phyloP scores from a whole-genome alignment of 2,113 vertebrate genomes.

The Megaptera novaeangliae region DNA sequence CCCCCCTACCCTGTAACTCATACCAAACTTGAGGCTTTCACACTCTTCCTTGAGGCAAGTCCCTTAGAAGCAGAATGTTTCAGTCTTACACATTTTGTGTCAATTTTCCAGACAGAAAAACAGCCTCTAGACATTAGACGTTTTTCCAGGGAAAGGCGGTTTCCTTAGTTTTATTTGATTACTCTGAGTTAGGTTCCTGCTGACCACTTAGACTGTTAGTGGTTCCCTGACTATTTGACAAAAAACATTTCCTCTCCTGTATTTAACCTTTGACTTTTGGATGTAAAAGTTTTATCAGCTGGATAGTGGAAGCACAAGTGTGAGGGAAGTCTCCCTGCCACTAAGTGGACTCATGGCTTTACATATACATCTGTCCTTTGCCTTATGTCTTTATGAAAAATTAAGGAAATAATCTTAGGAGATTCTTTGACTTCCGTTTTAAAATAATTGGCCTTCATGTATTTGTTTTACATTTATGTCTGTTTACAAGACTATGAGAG shows the following conservation, averaged over 20 bases:
- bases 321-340: constrained; percentile 81
- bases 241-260: constrained; percentile 90
- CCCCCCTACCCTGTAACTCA: constrained; percentile 63
- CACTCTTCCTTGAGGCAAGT: constrained; percentile 82
- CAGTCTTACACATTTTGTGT: constrained; percentile 85
- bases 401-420: constrained; percentile 72
- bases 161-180: constrained; percentile 87
- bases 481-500: not conserved
- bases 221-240: constrained; percentile 84
- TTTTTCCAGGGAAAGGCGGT: constrained; percentile 80
- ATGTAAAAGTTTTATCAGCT: constrained; percentile 90
- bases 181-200: constrained; percentile 81
- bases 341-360: constrained; percentile 70
- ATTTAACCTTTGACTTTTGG: constrained; percentile 92
- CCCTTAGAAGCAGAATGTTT: constrained; percentile 83
- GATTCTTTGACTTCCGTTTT: constrained; percentile 41
- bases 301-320: constrained; percentile 81
- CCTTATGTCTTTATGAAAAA: constrained; percentile 67
- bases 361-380: constrained; percentile 73
- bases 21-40: constrained; percentile 76
- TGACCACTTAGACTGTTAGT: constrained; percentile 82
- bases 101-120: constrained; percentile 82
- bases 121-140: constrained; percentile 81
- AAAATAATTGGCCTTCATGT: not conserved
- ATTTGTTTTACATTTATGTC: not conserved